Base-by-base conservation (phyloP, 2,113 vertebrate species). In the Gorsachius goisagi region DNA sequence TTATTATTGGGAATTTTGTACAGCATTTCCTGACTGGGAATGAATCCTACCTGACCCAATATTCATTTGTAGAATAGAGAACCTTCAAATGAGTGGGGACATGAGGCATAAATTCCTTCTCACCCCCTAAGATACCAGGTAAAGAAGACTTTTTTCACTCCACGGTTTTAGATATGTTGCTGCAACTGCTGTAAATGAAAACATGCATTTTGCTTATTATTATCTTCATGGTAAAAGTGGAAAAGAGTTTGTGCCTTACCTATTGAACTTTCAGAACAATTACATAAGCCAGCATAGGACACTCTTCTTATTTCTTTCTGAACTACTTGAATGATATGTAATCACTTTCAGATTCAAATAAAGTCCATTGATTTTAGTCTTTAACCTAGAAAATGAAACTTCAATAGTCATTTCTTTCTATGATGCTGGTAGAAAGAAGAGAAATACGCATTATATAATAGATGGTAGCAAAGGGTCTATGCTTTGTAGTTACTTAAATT, bases 401-500 rank as follows among this genome's bases (percentile, higher is more conserved):
- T 91, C 37, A 50, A 62, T 59, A 20, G 16, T 50, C 0, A 77
- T 82, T 79, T 55, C 5, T 55, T 73, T 92, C 52, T 49, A 10
- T 75, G 41, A 71, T 52, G 12, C 4, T 28, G 5, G 15, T 62
- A 68, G 45, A 91, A 88, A 91, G 35, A 87, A 89, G 9, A 92
- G 8, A 91, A 90, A 53, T 32, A 49, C 28, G 37, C 32, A 27
- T 83, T 87, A 32, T 27, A 49, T 82, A 91, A 84, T 66, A 90
- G 68, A 76, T 53, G 72, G 59, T 28, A 76, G 15, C 44, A 73
- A 80, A 58, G 9, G 58, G 6, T 49, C 11, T 85, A 78, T 16
- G 37, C 4, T 93, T 95, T 93, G 37, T 66, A 76, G 62, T 93
- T 95, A 90, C 62, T 94, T 90, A 55, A 94, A 69, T 30, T 73